phyloP scores from a whole-genome alignment of 53 echinoderm and acorn worm genomes.

The Temnopleurus reevesii region DNA sequence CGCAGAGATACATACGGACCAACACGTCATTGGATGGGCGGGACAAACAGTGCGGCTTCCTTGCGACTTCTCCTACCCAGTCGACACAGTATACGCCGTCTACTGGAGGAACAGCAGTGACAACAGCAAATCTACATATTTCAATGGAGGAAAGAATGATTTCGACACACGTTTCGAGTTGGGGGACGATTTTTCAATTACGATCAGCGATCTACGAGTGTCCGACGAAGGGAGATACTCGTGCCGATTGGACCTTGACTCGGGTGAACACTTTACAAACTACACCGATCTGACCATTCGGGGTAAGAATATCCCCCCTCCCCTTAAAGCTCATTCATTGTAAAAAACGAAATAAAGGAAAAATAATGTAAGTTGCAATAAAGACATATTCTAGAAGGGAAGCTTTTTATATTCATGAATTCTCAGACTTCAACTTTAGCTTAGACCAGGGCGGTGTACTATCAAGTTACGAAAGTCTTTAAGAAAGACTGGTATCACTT shows the following conservation, averaged over 20 bases:
- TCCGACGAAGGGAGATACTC: neutral
- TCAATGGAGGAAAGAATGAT: neutral
- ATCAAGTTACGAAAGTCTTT: too few species aligned
- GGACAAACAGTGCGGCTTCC: neutral
- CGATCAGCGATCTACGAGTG: neutral
- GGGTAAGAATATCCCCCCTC: too few species aligned
- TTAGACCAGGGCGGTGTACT: too few species aligned
- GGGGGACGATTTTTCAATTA: neutral
- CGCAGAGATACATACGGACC: neutral
- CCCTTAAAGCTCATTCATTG: too few species aligned
- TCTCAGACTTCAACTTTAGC: too few species aligned
- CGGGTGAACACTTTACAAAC: neutral
- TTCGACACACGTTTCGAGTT: neutral
- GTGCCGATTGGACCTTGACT: neutral
- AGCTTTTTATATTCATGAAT: too few species aligned
- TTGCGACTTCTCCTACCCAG: neutral
- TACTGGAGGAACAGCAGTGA: conserved; percentile 14
- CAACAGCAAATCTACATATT: neutral
- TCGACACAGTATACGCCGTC: neutral
- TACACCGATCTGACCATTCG: neutral
- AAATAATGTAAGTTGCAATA: too few species aligned
- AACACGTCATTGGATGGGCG: neutral
- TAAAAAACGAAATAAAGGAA: too few species aligned
- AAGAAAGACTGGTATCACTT: too few species aligned
- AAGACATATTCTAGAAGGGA: too few species aligned